These are phyloP conservation scores for Myotis brandtii DNA, from an alignment of 2,113 vertebrate species.

Conservation along the genomic window DNA sequence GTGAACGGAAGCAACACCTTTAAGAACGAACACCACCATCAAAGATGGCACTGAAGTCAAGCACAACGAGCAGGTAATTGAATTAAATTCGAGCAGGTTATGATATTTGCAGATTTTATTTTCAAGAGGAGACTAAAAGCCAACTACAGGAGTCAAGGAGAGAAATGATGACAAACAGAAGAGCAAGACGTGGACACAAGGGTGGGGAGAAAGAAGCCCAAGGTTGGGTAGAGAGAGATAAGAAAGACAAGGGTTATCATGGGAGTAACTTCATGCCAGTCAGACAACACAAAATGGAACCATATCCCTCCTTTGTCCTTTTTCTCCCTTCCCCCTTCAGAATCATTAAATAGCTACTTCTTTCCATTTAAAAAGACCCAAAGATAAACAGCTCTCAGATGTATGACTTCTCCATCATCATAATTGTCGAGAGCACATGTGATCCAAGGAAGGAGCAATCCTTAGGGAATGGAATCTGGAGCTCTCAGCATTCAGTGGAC, in stretches of 20 bases:
- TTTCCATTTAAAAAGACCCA: constrained; percentile 48
- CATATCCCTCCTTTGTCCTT: constrained; percentile 11
- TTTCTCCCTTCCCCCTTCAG: constrained; percentile 4
- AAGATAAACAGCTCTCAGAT: constrained; percentile 14
- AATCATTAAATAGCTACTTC: constrained; percentile 2
- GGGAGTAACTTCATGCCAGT: background rate
- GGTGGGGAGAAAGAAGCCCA: background rate
- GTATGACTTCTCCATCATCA: constrained; percentile 58
- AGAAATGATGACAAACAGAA: background rate
- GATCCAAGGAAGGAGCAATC: background rate
- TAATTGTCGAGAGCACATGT: constrained; percentile 53
- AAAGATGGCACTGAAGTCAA: background rate
- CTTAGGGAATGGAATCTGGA: background rate
- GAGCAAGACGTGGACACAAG: background rate
- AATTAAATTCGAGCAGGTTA: background rate
- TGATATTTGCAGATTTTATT: background rate
- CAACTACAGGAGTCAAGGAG: background rate
- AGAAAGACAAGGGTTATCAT: background rate
- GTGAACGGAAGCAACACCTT: background rate
- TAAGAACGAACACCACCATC: background rate
- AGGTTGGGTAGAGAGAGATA: background rate
- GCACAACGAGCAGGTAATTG: too few relatives aligned
- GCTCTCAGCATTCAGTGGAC: background rate
- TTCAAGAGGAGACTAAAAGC: background rate
- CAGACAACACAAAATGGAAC: background rate